Percentiles rank a stretch among this genome's conserved stretches.
Evolutionary conservation across 2,113 vertebrate species (phyloP).

Genomic region (Cheirogaleus medius): DNA sequence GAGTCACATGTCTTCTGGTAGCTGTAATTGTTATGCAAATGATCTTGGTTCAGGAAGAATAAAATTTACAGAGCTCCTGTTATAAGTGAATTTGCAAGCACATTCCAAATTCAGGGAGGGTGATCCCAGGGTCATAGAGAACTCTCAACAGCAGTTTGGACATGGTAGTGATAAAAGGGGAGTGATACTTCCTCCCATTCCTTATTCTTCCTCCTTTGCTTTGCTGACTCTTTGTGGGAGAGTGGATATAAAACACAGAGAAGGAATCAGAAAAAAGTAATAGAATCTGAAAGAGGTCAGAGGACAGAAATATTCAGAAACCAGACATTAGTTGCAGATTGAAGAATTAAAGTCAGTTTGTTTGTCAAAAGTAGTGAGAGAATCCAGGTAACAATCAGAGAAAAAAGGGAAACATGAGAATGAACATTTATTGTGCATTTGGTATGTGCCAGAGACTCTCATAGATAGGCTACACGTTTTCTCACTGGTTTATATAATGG

Average conservation of each 20-base stretch:
- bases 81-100: conserved; percentile 30
- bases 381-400: background rate
- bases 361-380: background rate
- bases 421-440: background rate
- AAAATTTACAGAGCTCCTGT: conserved; percentile 2
- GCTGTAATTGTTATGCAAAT: conserved; percentile 63
- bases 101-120: background rate
- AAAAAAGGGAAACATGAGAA: background rate
- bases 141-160: background rate
- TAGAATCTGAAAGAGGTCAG: conserved; percentile 20
- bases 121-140: background rate
- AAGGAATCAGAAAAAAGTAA: conserved; percentile 3
- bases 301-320: background rate
- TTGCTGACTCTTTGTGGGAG: background rate
- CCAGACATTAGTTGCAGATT: background rate
- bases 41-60: conserved; percentile 16
- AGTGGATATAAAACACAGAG: background rate
- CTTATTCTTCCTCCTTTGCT: background rate
- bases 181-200: background rate
- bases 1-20: background rate
- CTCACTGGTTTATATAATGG: background rate
- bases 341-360: background rate
- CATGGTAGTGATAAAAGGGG: background rate
- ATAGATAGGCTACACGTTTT: background rate
- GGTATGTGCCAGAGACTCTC: background rate